Evolutionary conservation across 2,113 vertebrate genomes (phyloP).

Genomic region (Rhabdornis inornatus): DNA sequence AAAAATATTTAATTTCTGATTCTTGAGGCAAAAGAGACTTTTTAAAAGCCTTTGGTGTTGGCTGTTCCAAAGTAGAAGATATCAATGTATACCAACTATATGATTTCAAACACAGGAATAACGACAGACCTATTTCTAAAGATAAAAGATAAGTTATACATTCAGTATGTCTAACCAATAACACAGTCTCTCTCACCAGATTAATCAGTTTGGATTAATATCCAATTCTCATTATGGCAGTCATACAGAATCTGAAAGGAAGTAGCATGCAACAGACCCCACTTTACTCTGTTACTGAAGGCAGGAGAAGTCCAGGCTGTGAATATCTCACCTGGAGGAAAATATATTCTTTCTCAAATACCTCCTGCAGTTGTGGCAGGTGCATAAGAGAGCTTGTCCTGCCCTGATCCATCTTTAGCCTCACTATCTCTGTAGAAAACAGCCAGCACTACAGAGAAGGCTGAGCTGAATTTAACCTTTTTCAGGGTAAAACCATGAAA

Average conservation of each 20-base stretch:
- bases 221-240: background rate
- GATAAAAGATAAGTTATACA: conserved; percentile 12
- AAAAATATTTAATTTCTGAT: conserved; percentile 27
- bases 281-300: background rate
- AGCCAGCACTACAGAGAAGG: background rate
- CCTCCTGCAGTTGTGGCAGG: background rate
- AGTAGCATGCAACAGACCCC: background rate
- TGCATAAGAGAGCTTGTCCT: background rate
- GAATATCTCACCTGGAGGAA: background rate
- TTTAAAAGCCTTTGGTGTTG: background rate
- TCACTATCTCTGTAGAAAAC: background rate
- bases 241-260: background rate
- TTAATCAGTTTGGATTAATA: background rate
- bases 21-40: conserved; percentile 22
- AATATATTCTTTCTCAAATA: background rate
- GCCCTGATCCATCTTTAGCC: background rate
- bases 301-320: background rate
- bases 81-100: background rate
- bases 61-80: background rate
- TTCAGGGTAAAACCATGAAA: background rate
- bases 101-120: conserved; percentile 25
- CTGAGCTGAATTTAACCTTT: background rate
- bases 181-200: background rate
- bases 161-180: conserved; percentile 11
- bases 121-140: conserved; percentile 20